phyloP scores from a whole-genome alignment of 2,888 invertebrate species.

The Odontocolon sp. region DNA sequence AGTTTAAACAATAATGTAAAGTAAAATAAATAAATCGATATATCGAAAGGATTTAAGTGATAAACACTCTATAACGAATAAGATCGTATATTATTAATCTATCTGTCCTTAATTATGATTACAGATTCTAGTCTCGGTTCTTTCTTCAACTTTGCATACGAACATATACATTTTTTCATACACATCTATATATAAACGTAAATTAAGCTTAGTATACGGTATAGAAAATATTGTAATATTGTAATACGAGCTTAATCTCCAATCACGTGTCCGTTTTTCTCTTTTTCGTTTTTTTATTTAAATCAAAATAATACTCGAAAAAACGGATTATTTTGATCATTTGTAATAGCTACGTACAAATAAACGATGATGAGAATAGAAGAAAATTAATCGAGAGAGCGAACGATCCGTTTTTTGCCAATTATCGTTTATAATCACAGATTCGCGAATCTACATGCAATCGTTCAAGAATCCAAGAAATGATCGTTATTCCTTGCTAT shows the following conservation, averaged over 20 bases:
- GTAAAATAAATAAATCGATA: background rate
- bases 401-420: too few relatives aligned
- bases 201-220: too few relatives aligned
- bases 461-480: too few relatives aligned
- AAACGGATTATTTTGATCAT: background rate
- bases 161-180: background rate
- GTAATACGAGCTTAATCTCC: background rate
- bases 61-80: constrained; percentile 4
- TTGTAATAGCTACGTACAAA: too few relatives aligned
- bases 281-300: background rate
- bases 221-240: constrained; percentile 14
- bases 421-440: too few relatives aligned
- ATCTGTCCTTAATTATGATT: constrained; percentile 13
- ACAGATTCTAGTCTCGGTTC: background rate
- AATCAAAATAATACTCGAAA: constrained; percentile 7
- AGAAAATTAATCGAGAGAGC: too few relatives aligned
- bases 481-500: too few relatives aligned
- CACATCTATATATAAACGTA: background rate
- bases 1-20: too few relatives aligned
- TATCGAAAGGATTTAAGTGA: background rate
- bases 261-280: background rate
- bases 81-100: constrained; percentile 32
- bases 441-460: too few relatives aligned
- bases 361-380: too few relatives aligned
- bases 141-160: background rate